Evolutionary conservation across 2,113 vertebrate genomes (phyloP), one percentile per base, ranked within the genome.

Genomic region (Mesitornis unicolor): DNA sequence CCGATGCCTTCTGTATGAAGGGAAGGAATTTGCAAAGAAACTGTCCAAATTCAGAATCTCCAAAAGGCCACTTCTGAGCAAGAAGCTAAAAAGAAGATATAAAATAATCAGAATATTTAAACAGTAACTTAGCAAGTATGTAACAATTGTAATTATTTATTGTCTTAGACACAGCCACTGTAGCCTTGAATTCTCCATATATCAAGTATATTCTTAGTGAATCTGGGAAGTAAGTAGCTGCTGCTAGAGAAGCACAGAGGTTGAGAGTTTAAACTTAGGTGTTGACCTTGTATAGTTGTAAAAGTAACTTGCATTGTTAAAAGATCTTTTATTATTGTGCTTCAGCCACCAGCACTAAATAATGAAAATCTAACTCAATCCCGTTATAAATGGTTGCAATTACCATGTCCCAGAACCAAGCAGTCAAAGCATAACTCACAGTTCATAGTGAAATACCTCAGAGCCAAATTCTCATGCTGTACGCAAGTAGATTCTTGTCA

Each of bases 1-100:
- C 99, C 0, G 99, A 99, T 40, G 99, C 99, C 97, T 99, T 99
- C 98, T 99, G 99, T 93, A 99, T 96, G 96, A 99, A 99, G 42
- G 99, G 99, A 77, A 99, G 96, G 91, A 99, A 94, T 95, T 99
- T 99, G 96, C 99, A 99, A 87, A 99, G 98, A 95, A 98, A 98
- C 38, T 98, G 93, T 53, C 99, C 99, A 45, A 99, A 95, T 17
- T 76, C 15, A 29, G 64, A 98, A 64, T 98, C 89, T 29, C 97
- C 98, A 87, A 99, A 99, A 9, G 99, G 99, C 98, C 98, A 99
- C 24, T 95, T 97, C 43, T 97, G 95, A 24, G 98, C 98, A 87
- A 99, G 97, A 54, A 99, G 98, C 99, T 99, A 97, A 89, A 93
- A 81, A 92, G 93, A 93, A 93, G 89, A 95, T 70, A 97, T 2